Percentiles rank a stretch among this genome's conserved stretches.
Conservation (phyloP, 2,113 vertebrate genomes). For the Hippocampus mohnikei region DNA sequence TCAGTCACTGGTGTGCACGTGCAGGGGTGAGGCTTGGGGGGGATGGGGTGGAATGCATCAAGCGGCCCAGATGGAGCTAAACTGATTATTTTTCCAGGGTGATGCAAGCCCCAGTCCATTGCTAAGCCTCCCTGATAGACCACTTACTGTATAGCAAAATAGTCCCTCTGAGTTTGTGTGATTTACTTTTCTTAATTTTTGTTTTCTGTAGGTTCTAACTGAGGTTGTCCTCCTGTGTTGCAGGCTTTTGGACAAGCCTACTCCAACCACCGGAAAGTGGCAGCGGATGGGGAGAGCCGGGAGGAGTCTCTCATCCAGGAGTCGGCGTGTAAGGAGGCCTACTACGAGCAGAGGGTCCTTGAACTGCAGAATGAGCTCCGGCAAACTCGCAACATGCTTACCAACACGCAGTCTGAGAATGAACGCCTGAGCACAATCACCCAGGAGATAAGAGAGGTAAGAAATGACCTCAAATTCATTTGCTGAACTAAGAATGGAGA, state of each 20-base stretch:
- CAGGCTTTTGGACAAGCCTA: slow-evolving; percentile 97
- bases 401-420: slow-evolving; percentile 90
- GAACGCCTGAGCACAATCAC: slow-evolving; percentile 84
- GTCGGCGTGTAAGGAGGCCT: slow-evolving; percentile 94
- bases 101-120: slow-evolving; percentile 22
- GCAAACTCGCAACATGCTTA: slow-evolving; percentile 84
- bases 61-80: slow-evolving; percentile 54
- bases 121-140: slow-evolving; percentile 23
- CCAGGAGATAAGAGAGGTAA: slow-evolving; percentile 92
- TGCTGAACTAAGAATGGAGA: neutral
- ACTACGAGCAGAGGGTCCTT: slow-evolving; percentile 92
- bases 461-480: slow-evolving; percentile 2
- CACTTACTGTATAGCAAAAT: slow-evolving; percentile 17
- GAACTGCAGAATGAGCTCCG: slow-evolving; percentile 92
- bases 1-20: slow-evolving; percentile 47
- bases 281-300: slow-evolving; percentile 93
- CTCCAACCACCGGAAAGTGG: slow-evolving; percentile 96
- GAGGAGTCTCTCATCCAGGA: slow-evolving; percentile 97
- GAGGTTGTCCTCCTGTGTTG: slow-evolving; percentile 5
- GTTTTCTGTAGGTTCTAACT: slow-evolving; percentile 13
- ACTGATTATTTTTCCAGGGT: slow-evolving; percentile 46
- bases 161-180: neutral
- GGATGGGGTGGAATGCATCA: slow-evolving; percentile 27
- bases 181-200: neutral
- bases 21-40: slow-evolving; percentile 33